Evolutionary conservation across 2,888 invertebrate species (phyloP).

Genomic region (Chaetogeoica ovagalla): DNA sequence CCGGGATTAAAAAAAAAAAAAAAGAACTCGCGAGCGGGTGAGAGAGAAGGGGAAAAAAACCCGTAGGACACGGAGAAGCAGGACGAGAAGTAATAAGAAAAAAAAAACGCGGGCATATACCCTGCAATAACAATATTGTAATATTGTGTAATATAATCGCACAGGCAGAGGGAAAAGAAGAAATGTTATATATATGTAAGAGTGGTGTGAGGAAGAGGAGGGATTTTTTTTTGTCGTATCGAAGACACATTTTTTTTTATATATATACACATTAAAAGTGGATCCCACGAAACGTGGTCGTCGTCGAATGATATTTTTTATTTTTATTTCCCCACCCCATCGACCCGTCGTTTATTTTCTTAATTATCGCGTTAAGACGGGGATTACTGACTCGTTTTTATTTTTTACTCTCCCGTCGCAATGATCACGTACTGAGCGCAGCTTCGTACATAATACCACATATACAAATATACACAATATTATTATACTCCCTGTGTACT

Average conservation of each 20-base stretch:
- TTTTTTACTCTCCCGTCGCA: background rate
- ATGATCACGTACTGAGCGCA: constrained; percentile 41
- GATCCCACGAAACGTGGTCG: constrained; percentile 1
- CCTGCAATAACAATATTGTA: background rate
- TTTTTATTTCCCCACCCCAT: background rate
- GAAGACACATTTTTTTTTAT: background rate
- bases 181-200: no score
- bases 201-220: no score
- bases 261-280: background rate
- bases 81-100: no score
- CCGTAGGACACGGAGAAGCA: no score
- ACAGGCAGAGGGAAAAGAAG: no score
- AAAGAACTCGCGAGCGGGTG: background rate
- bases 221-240: no score
- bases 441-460: no score
- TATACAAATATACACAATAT: no score
- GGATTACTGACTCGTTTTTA: constrained; percentile 47
- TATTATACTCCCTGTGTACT: background rate
- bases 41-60: no score
- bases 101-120: constrained; percentile 13
- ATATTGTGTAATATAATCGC: no score
- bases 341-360: constrained; percentile 37
- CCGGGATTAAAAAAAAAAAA: constrained; percentile 34
- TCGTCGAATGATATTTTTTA: no score
- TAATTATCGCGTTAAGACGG: constrained; percentile 52